Percentiles rank a stretch among this genome's conserved stretches.
phyloP scores from a whole-genome alignment of 2,888 invertebrate species.

The Tryphoninae sp. region DNA sequence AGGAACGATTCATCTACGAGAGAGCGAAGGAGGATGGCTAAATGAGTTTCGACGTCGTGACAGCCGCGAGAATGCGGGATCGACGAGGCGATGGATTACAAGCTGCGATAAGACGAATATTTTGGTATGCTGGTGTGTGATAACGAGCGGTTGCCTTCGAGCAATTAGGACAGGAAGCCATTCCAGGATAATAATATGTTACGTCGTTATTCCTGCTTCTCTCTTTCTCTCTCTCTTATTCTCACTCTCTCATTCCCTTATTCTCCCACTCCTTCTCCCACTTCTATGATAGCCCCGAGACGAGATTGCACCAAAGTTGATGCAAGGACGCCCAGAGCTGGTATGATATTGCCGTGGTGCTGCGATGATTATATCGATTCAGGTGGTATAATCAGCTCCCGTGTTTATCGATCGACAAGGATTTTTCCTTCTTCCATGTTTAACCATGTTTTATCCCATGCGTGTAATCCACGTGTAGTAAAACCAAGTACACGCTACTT shows the following conservation, averaged over 20 bases:
- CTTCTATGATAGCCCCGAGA: constrained; percentile 44
- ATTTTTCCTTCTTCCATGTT: constrained; percentile 28
- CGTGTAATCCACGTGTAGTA: background rate
- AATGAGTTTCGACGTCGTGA: constrained; percentile 31
- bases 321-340: constrained; percentile 61
- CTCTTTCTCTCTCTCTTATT: background rate
- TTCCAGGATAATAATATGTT: constrained; percentile 63
- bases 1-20: background rate
- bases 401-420: constrained; percentile 43
- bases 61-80: constrained; percentile 51
- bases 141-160: constrained; percentile 68
- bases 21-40: background rate
- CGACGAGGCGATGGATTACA: constrained; percentile 60
- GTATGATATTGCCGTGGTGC: constrained; percentile 5
- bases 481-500: too few relatives aligned
- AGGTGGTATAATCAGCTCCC: constrained; percentile 48
- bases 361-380: constrained; percentile 46
- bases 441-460: background rate
- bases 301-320: constrained; percentile 47
- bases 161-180: constrained; percentile 71
- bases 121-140: constrained; percentile 50
- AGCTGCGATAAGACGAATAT: constrained; percentile 58
- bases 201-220: constrained; percentile 38
- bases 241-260: background rate
- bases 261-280: constrained; percentile 12